A percentile compares a stretch with the other conserved stretches of the same genome.
phyloP scores from a whole-genome alignment of 1,140 invertebrate genomes.

The Zaprionus ghesquierei region DNA sequence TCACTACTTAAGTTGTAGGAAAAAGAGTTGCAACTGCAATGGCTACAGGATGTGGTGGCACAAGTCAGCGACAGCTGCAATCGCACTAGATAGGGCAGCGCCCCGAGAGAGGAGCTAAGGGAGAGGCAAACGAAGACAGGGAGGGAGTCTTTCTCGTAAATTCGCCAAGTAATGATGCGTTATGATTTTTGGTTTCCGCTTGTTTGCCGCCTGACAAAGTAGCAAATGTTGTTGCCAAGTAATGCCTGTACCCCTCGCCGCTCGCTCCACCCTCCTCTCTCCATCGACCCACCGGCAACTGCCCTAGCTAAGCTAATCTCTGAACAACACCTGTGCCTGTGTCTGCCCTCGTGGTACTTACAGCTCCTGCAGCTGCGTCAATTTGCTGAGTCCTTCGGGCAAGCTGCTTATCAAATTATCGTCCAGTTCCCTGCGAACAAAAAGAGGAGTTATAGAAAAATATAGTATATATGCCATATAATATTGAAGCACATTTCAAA shows the following conservation, averaged over 20 bases:
- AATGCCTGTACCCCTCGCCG: neutral
- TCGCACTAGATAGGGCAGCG: neutral
- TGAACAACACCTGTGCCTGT: constrained; percentile 46
- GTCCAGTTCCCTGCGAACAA: constrained; percentile 87
- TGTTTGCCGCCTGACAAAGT: constrained; percentile 68
- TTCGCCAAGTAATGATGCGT: constrained; percentile 80
- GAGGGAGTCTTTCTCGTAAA: constrained; percentile 51
- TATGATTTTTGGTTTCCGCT: constrained; percentile 79
- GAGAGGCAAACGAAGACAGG: too few species aligned
- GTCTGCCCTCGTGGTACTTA: constrained; percentile 83
- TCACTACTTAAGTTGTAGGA: neutral
- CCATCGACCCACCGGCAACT: too few species aligned
- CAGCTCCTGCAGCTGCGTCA: constrained; percentile 88
- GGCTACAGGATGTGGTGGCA: constrained; percentile 44
- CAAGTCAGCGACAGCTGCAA: constrained; percentile 26
- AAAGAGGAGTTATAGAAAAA: constrained; percentile 37
- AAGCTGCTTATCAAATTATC: constrained; percentile 88
- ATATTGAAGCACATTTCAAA: constrained; percentile 44
- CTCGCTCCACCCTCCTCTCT: neutral
- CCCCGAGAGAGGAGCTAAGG: too few species aligned
- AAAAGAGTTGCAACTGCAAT: constrained; percentile 31
- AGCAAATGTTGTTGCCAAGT: constrained; percentile 59
- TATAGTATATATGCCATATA: constrained; percentile 21
- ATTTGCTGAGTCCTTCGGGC: constrained; percentile 86
- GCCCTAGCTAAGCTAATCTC: constrained; percentile 30